phyloP scores from a whole-genome alignment of 2,888 invertebrate genomes.

The Clepsis dumicolana region DNA sequence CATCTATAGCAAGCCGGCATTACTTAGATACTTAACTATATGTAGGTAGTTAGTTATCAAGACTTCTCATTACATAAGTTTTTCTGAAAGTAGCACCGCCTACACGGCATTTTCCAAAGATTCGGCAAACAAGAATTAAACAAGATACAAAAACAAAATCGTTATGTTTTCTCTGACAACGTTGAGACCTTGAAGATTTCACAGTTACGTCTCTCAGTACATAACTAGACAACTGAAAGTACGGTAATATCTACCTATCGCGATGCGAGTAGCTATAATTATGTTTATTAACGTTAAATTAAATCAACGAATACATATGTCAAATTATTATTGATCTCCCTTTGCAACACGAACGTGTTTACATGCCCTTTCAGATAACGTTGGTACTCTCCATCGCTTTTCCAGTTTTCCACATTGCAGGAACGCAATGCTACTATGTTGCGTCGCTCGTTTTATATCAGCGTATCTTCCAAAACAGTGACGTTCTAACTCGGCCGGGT shows the following conservation, averaged over 20 bases:
- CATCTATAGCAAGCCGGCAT: not conserved
- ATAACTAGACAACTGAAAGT: constrained; percentile 2
- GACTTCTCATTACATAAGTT: constrained; percentile 5
- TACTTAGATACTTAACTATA: not conserved
- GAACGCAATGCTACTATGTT: constrained; percentile 54
- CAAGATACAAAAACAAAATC: constrained; percentile 5
- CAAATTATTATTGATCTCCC: constrained; percentile 30
- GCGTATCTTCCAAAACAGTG: constrained; percentile 21
- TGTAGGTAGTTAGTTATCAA: constrained; percentile 5
- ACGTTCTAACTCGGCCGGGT: constrained; percentile 63
- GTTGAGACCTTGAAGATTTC: constrained; percentile 33
- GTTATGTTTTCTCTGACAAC: constrained; percentile 10
- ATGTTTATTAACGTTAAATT: constrained; percentile 1
- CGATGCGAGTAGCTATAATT: constrained; percentile 7
- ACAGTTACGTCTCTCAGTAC: constrained; percentile 21
- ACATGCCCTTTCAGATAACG: constrained; percentile 38
- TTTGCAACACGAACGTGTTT: constrained; percentile 14
- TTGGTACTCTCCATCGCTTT: constrained; percentile 38
- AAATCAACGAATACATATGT: no score
- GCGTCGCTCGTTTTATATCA: constrained; percentile 41
- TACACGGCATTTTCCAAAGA: constrained; percentile 8
- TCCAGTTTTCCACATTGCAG: constrained; percentile 63
- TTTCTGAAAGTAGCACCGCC: constrained; percentile 10
- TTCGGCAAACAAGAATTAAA: constrained; percentile 7
- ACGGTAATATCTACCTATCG: not conserved